Base-by-base conservation (phyloP, 1,140 invertebrate species). In the Archegozetes longisetosus region DNA sequence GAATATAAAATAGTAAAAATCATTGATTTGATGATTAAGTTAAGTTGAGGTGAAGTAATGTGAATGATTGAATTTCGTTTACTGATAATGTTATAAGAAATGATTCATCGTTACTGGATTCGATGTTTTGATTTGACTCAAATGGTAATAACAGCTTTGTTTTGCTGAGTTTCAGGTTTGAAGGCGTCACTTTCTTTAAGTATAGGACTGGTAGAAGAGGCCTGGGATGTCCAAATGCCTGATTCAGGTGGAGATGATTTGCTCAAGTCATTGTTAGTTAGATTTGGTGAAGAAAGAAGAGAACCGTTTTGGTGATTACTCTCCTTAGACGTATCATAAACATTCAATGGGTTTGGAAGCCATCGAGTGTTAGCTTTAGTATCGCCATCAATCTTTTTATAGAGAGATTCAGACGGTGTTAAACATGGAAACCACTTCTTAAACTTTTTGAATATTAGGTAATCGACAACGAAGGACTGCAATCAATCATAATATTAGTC, bases 401-500 rank as follows among this genome's bases (percentile, higher is more conserved):
- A 62, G 17, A 48, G 52, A 47, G 20, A 26, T 40, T 54, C 12
- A 28, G 46, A 49, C 17, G 24, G n/a, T 22, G 48, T 46, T 13
- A 62, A 49, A 9, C n/a, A 52, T 25, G 23, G 27, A 12, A 58
- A 51, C 48, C 61, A 62, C 22, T 58, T 13, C 26, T 22, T 2
- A 12, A 58, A 50, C 27, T 62, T 62, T 20, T 58, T 55, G 26
- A 58, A 55, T n/a, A 62, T 27, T 23, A 62, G 22, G 27, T 57
- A 62, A 58, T 62, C 61, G 13, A 62, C 61, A 24, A 62, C 26
- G 48, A 58, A 58, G 3, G 55, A 32, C 61, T 62, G 27, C 32
- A 48, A 52, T 26, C 9, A 53, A 53, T 6, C 22, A 17, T 23
- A 52, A 40, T 22, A n/a, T n/a, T n/a, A n/a, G n/a, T n/a, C n/a